These are phyloP conservation scores for Drosophila kambysellisi DNA, from an alignment of 2,888 invertebrate genomes.

Conservation along the genomic window DNA sequence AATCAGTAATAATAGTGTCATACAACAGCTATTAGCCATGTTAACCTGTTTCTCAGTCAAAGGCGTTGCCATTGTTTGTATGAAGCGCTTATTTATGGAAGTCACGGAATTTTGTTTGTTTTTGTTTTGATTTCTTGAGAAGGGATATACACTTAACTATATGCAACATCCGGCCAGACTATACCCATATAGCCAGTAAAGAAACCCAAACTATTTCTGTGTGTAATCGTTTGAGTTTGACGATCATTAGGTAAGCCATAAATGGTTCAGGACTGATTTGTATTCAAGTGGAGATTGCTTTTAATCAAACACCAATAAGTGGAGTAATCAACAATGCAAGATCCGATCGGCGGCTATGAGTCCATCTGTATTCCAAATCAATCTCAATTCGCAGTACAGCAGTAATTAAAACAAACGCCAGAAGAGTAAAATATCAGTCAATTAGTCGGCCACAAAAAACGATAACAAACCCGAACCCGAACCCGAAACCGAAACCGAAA, in stretches of 20 bases:
- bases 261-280: conserved; percentile 59
- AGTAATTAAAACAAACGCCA: conserved; percentile 40
- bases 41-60: conserved; percentile 28
- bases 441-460: conserved; percentile 37
- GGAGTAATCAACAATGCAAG: conserved; percentile 63
- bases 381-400: conserved; percentile 62
- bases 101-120: conserved; percentile 43
- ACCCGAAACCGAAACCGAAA: neutral
- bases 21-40: conserved; percentile 40
- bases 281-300: conserved; percentile 63
- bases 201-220: conserved; percentile 1
- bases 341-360: conserved; percentile 54
- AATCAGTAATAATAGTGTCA: conserved; percentile 17
- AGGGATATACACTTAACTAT: conserved; percentile 37
- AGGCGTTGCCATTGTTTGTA: conserved; percentile 17
- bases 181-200: neutral
- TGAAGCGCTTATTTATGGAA: conserved; percentile 49
- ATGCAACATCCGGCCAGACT: conserved; percentile 42
- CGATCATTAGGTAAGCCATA: conserved; percentile 30
- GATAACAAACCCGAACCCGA: conserved; percentile 25
- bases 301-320: conserved; percentile 69
- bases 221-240: conserved; percentile 13
- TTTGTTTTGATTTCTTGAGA: neutral
- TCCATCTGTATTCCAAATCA: conserved; percentile 67
- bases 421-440: conserved; percentile 50